Evolutionary conservation across 2,113 vertebrate species (phyloP).

Genomic region (Sinocyclocheilus grahami): DNA sequence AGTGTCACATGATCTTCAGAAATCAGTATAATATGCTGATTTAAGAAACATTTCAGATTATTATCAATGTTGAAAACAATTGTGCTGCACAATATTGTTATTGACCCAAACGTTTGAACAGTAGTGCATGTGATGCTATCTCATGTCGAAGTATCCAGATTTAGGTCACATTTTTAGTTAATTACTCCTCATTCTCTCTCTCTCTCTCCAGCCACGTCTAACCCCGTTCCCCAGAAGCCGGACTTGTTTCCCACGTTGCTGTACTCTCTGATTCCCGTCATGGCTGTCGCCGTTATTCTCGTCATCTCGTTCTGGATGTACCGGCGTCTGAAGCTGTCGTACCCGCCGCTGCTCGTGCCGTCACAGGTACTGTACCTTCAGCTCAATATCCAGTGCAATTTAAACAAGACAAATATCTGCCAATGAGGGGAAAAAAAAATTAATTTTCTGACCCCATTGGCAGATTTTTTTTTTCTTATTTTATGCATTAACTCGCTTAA

Average conservation of each 20-base stretch:
- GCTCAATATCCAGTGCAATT: background rate
- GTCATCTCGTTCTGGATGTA: constrained; percentile 98
- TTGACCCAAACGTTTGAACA: too few relatives aligned
- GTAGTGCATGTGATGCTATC: too few relatives aligned
- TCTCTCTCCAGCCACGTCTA: constrained; percentile 84
- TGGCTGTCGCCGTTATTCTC: constrained; percentile 89
- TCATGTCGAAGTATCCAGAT: too few relatives aligned
- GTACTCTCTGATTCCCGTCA: constrained; percentile 93
- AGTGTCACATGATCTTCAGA: too few relatives aligned
- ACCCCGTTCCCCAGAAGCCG: constrained; percentile 86
- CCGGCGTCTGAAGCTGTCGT: constrained; percentile 94
- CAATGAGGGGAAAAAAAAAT: background rate
- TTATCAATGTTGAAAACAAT: too few relatives aligned
- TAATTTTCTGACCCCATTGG: background rate
- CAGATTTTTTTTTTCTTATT: too few relatives aligned
- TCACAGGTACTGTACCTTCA: constrained; percentile 83
- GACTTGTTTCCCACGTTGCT: constrained; percentile 92
- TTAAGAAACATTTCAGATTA: too few relatives aligned
- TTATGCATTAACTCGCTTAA: too few relatives aligned
- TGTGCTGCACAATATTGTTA: too few relatives aligned
- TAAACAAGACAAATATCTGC: background rate
- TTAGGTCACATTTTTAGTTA: too few relatives aligned
- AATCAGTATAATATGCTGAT: too few relatives aligned
- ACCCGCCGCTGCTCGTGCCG: constrained; percentile 94
- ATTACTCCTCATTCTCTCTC: too few relatives aligned